phyloP scores from a whole-genome alignment of 2,888 invertebrate species.

The Philopedon plagiatum region DNA sequence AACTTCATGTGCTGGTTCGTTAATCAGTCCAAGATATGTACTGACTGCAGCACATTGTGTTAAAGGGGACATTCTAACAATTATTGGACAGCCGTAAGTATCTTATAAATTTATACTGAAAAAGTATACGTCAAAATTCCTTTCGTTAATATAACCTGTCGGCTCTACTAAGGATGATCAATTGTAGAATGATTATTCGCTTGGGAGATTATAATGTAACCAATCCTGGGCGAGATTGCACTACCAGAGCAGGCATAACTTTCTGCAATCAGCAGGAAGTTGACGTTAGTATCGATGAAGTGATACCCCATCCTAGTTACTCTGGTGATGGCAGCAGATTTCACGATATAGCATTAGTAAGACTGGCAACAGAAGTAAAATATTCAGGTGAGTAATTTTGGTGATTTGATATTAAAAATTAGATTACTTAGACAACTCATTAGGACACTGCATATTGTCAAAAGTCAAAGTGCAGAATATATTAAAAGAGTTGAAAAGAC shows the following conservation, averaged over 20 bases:
- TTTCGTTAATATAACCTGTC: too few species aligned
- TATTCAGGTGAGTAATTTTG: conserved; percentile 67
- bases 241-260: conserved; percentile 53
- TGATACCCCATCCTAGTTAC: conserved; percentile 59
- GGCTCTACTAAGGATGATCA: too few species aligned
- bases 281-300: conserved; percentile 60
- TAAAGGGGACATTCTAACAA: conserved; percentile 63
- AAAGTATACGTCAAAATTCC: not conserved
- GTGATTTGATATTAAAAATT: too few species aligned
- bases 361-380: conserved; percentile 67
- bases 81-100: conserved; percentile 68
- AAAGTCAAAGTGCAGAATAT: too few species aligned
- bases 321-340: conserved; percentile 54
- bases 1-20: conserved; percentile 70
- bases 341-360: conserved; percentile 69
- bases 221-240: conserved; percentile 67
- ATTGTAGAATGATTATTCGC: conserved; percentile 62
- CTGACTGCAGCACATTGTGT: conserved; percentile 74
- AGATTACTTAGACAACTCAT: too few species aligned
- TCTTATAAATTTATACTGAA: not conserved
- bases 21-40: conserved; percentile 72
- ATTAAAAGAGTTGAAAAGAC: too few species aligned
- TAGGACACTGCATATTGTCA: too few species aligned
- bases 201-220: conserved; percentile 71
- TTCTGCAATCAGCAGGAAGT: conserved; percentile 59